A percentile compares a stretch with the other conserved stretches of the same genome.
Evolutionary conservation across 2,888 invertebrate genomes (phyloP).

Genomic region (Rhagonycha fulva): DNA sequence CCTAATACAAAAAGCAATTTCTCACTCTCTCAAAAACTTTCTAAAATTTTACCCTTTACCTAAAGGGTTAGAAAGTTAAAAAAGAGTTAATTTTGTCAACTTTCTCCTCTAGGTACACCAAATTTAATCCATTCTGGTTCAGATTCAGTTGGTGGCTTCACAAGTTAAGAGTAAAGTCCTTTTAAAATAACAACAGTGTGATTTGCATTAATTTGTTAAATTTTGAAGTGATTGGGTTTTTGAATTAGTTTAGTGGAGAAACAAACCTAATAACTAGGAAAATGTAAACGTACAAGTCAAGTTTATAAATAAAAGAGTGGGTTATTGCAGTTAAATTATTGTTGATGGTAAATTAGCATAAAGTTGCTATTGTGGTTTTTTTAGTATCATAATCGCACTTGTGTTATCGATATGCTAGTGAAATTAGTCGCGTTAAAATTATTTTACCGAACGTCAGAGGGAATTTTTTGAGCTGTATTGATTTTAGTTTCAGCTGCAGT

Average conservation of each 20-base stretch:
- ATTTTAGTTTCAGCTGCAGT: conserved; percentile 36
- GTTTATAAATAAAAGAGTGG: background rate
- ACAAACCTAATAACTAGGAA: conserved; percentile 14
- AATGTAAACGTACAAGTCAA: background rate
- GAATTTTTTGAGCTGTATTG: conserved; percentile 32
- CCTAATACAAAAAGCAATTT: background rate
- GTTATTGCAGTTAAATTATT: background rate
- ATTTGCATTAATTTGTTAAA: background rate
- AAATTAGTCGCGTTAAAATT: background rate
- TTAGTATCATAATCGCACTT: background rate
- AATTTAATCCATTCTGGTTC: background rate
- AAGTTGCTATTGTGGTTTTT: background rate
- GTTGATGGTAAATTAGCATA: background rate
- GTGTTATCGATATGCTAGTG: background rate
- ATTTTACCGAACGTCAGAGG: background rate
- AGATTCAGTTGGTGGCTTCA: background rate
- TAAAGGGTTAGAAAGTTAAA: background rate
- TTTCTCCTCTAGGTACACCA: background rate
- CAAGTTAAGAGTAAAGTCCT: background rate
- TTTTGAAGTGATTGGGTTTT: background rate
- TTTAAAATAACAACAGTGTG: background rate
- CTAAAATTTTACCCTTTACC: background rate
- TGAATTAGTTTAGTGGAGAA: conserved; percentile 6
- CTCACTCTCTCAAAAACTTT: background rate
- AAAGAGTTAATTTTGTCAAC: background rate